Evolutionary conservation across 2,888 invertebrate species (phyloP).

Genomic region (Antheraea yamamai): DNA sequence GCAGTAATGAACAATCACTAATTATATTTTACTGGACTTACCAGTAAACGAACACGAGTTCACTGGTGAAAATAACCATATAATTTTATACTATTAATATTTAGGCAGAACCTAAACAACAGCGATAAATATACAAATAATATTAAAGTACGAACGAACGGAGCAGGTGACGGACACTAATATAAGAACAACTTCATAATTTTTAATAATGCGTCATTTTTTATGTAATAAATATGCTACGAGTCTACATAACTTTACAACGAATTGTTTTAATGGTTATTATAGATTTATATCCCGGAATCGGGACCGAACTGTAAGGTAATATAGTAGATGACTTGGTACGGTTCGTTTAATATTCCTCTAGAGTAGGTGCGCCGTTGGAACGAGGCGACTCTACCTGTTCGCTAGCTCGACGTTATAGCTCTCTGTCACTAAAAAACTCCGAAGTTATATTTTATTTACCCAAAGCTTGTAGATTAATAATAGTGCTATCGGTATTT

Average conservation of each 20-base stretch:
- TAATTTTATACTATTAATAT: not conserved
- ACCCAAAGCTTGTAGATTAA: constrained; percentile 73
- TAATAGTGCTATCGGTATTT: constrained; percentile 35
- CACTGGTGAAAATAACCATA: constrained; percentile 35
- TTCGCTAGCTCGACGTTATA: constrained; percentile 57
- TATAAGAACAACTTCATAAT: not conserved
- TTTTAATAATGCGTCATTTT: not conserved
- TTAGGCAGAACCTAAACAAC: not conserved
- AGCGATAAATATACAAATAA: not conserved
- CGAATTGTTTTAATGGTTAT: constrained; percentile 22
- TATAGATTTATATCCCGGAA: constrained; percentile 31
- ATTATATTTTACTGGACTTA: constrained; percentile 81
- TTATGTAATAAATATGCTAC: constrained; percentile 6
- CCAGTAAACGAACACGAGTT: constrained; percentile 63
- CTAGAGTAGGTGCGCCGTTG: constrained; percentile 64
- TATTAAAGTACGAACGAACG: not conserved
- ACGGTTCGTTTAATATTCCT: constrained; percentile 75
- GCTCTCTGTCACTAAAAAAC: constrained; percentile 62
- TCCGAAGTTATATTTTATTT: constrained; percentile 71
- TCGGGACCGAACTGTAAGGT: constrained; percentile 60
- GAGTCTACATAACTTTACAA: not conserved
- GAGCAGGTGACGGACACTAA: not conserved
- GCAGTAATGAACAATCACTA: constrained; percentile 82
- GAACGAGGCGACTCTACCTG: constrained; percentile 73
- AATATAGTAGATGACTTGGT: constrained; percentile 59